Conservation (phyloP, 2,797 vertebrate genomes). For the Argentina silus region DNA sequence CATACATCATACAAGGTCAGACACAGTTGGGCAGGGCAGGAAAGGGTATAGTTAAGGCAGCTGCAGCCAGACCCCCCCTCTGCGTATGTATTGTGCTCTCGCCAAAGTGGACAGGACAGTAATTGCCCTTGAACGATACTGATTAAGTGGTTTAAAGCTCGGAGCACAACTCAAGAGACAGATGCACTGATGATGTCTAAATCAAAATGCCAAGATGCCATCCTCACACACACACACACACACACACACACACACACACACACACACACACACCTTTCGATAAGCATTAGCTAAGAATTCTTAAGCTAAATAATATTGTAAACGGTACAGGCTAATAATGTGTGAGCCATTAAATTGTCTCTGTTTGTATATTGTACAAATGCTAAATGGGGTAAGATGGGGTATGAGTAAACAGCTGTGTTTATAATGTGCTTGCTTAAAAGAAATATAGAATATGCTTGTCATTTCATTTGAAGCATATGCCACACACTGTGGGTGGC, state of each 20-base stretch:
- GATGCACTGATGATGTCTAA: slow-evolving; percentile 33
- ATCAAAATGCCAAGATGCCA: slow-evolving; percentile 20
- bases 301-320: background rate
- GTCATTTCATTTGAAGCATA: slow-evolving; percentile 48
- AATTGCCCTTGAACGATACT: slow-evolving; percentile 25
- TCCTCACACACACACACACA: slow-evolving; percentile 1
- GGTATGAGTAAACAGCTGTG: no score
- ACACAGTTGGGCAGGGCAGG: no score
- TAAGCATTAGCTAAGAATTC: background rate
- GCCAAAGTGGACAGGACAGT: slow-evolving; percentile 35
- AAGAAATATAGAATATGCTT: slow-evolving; percentile 12
- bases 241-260: background rate
- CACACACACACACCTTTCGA: background rate
- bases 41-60: no score
- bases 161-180: background rate
- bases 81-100: slow-evolving; percentile 19
- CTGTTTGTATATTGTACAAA: no score
- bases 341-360: no score
- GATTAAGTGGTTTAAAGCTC: slow-evolving; percentile 30
- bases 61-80: background rate
- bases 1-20: no score
- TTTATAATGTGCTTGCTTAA: background rate
- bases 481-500: slow-evolving; percentile 51
- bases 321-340: no score
- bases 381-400: no score